A percentile compares a stretch with the other conserved stretches of the same genome.
Evolutionary conservation across 2,888 invertebrate species (phyloP).

Genomic region (Lepidonotus clava): DNA sequence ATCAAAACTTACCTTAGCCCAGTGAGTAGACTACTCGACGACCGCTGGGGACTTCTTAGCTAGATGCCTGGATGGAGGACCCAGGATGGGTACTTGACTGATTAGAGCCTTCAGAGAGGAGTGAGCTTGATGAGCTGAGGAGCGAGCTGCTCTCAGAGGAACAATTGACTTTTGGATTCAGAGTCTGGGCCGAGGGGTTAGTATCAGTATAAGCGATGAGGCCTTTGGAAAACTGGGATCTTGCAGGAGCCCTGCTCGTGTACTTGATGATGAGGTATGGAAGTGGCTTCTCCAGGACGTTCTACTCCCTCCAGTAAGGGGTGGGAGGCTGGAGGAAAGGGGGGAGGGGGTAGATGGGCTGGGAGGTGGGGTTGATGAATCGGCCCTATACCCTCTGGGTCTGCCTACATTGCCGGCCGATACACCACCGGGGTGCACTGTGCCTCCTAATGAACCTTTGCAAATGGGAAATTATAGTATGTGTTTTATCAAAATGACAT

Average conservation of each 20-base stretch:
- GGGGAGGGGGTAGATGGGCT: neutral
- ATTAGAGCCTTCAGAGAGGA: neutral
- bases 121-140: conserved; percentile 8
- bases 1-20: neutral
- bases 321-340: neutral
- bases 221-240: conserved; percentile 12
- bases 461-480: neutral
- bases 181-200: conserved; percentile 3
- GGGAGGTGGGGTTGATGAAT: too few species aligned
- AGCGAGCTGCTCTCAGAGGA: conserved; percentile 11
- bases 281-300: neutral
- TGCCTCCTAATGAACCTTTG: neutral
- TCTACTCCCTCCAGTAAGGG: neutral
- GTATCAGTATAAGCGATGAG: conserved; percentile 18
- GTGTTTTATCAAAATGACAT: too few species aligned
- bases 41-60: too few species aligned
- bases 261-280: neutral
- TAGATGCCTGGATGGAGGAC: neutral
- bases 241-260: neutral
- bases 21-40: too few species aligned
- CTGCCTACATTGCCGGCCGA: neutral
- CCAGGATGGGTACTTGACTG: neutral
- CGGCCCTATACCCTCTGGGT: too few species aligned
- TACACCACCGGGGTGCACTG: neutral
- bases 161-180: conserved; percentile 20